Conservation (phyloP, 1,140 invertebrate species). For the Coenobita brevimanus region DNA sequence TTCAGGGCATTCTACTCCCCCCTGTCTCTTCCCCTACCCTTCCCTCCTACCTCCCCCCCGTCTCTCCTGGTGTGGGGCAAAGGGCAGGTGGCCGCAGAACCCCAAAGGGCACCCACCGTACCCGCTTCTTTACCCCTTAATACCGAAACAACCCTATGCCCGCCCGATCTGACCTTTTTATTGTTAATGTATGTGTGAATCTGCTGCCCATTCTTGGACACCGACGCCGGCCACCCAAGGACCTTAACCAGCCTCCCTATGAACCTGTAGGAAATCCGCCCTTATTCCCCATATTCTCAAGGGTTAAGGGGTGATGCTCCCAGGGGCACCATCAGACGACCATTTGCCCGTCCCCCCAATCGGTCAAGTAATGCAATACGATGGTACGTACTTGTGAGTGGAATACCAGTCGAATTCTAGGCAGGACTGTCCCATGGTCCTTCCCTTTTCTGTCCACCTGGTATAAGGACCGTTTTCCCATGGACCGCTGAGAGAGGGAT, state of each 20-base stretch:
- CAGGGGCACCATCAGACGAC: constrained; percentile 10
- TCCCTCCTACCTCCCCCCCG: not conserved
- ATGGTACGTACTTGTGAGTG: constrained; percentile 62
- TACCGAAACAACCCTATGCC: constrained; percentile 65
- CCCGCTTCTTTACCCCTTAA: constrained; percentile 65
- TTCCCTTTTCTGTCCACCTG: constrained; percentile 5
- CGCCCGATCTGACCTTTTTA: constrained; percentile 68
- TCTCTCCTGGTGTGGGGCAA: constrained; percentile 26
- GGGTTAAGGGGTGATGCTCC: not conserved
- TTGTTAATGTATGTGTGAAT: constrained; percentile 69
- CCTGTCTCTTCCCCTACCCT: not conserved
- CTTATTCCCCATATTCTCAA: not conserved
- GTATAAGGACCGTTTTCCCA: constrained; percentile 10
- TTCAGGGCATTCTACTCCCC: constrained; percentile 59
- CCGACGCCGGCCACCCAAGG: constrained; percentile 5
- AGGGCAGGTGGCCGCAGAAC: constrained; percentile 59
- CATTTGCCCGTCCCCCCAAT: constrained; percentile 55
- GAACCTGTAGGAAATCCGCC: not conserved
- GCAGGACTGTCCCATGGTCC: not conserved
- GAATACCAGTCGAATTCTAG: constrained; percentile 50
- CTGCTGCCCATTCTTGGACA: constrained; percentile 67
- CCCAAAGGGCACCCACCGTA: constrained; percentile 64
- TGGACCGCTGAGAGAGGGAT: not conserved
- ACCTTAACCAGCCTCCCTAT: not conserved
- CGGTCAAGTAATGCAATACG: constrained; percentile 66